Evolutionary conservation across 1,140 invertebrate genomes (phyloP).

Genomic region (Odontomachus brunneus): DNA sequence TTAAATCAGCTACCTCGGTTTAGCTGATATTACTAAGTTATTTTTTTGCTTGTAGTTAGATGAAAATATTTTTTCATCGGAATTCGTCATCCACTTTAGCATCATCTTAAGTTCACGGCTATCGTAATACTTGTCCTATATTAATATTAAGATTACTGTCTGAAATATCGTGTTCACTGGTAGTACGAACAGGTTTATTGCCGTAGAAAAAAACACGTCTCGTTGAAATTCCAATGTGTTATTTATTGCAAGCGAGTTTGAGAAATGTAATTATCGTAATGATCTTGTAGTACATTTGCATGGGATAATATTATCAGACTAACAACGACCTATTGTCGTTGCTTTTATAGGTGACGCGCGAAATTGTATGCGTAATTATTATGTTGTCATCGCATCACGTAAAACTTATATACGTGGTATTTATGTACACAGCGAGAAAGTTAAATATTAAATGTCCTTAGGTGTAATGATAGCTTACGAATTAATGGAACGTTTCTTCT

Average conservation of each 20-base stretch:
- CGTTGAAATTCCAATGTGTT: slow-evolving; percentile 77
- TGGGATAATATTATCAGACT: slow-evolving; percentile 77
- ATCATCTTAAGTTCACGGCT: too few relatives aligned
- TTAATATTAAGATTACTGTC: too few relatives aligned
- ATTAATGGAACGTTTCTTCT: slow-evolving; percentile 78
- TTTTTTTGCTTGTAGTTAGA: too few relatives aligned
- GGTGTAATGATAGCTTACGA: slow-evolving; percentile 68
- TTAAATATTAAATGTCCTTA: slow-evolving; percentile 76
- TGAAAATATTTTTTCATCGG: too few relatives aligned
- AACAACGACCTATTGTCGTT: slow-evolving; percentile 70
- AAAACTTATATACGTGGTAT: slow-evolving; percentile 69
- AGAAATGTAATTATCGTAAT: slow-evolving; percentile 80
- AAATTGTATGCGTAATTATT: slow-evolving; percentile 50
- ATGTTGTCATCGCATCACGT: slow-evolving; percentile 66
- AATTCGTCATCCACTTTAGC: too few relatives aligned
- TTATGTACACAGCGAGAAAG: slow-evolving; percentile 72
- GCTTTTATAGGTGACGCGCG: slow-evolving; percentile 64
- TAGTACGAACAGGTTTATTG: neutral
- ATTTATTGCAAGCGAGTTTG: slow-evolving; percentile 81
- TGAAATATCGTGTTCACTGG: too few relatives aligned
- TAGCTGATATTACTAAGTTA: too few relatives aligned
- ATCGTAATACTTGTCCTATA: too few relatives aligned
- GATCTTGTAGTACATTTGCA: slow-evolving; percentile 78
- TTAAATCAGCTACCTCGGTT: too few relatives aligned
- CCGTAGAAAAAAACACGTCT: neutral